phyloP scores from a whole-genome alignment of 2,797 vertebrate species.

The Myotis pilosus region DNA sequence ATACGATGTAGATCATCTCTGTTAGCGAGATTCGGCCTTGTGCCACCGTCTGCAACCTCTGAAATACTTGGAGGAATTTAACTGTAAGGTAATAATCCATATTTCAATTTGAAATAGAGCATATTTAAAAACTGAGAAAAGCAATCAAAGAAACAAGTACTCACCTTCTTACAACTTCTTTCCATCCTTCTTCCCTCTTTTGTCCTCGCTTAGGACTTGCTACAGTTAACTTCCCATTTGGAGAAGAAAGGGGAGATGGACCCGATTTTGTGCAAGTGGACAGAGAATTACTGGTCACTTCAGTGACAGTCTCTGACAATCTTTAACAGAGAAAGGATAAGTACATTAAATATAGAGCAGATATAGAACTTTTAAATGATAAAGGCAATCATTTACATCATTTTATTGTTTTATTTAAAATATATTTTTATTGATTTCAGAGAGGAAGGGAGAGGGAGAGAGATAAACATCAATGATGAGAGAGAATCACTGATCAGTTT shows the following conservation, averaged over 20 bases:
- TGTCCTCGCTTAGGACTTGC: slow-evolving; percentile 89
- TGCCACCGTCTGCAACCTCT: neutral
- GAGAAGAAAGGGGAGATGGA: slow-evolving; percentile 87
- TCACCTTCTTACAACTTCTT: slow-evolving; percentile 89
- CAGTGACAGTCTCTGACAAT: slow-evolving; percentile 84
- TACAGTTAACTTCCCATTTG: slow-evolving; percentile 88
- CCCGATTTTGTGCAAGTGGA: slow-evolving; percentile 86
- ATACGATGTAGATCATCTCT: neutral
- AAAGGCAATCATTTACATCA: neutral
- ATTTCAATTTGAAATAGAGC: neutral
- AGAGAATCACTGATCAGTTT: too few species aligned
- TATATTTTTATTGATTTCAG: too few species aligned
- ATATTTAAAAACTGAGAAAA: slow-evolving; percentile 8
- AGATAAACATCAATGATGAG: too few species aligned
- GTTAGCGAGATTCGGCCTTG: neutral
- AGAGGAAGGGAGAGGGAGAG: too few species aligned
- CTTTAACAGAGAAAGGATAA: slow-evolving; percentile 75
- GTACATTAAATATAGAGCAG: slow-evolving; percentile 35
- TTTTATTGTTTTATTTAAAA: neutral
- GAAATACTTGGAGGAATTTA: neutral
- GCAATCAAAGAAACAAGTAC: neutral
- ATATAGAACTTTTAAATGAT: neutral
- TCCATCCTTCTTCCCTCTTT: slow-evolving; percentile 90
- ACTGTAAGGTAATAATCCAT: neutral
- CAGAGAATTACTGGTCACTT: slow-evolving; percentile 85